These are phyloP conservation scores for Silurus meridionalis DNA, from an alignment of 2,113 vertebrate genomes.

Conservation along the genomic window DNA sequence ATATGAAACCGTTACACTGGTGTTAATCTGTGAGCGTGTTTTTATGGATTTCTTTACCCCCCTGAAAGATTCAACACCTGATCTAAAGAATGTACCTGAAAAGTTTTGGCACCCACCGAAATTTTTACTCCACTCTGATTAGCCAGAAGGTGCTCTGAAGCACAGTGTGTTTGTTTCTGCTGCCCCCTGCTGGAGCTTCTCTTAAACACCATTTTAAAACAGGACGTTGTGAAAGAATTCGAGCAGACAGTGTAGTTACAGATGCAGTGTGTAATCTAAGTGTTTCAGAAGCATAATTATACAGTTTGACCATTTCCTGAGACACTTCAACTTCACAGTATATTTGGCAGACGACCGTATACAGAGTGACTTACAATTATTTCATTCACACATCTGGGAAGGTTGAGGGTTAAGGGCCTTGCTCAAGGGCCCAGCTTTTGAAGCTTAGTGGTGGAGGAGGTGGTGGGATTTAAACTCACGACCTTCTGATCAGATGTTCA, in stretches of 20 bases:
- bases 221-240: not conserved
- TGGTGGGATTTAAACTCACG: too few relatives aligned
- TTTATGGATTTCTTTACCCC: too few relatives aligned
- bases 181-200: slow-evolving; percentile 32
- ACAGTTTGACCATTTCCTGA: not conserved
- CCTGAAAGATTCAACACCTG: not conserved
- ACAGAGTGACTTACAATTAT: too few relatives aligned
- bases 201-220: not conserved
- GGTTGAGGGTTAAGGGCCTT: too few relatives aligned
- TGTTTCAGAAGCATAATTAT: not conserved
- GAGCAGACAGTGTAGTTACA: not conserved
- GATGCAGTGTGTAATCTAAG: not conserved
- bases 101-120: not conserved
- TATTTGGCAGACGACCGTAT: too few relatives aligned
- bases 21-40: too few relatives aligned
- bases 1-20: not conserved
- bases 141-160: not conserved
- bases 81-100: too few relatives aligned
- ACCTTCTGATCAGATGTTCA: too few relatives aligned
- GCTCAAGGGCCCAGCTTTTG: too few relatives aligned
- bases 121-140: not conserved
- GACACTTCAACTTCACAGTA: not conserved
- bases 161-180: not conserved
- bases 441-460: too few relatives aligned
- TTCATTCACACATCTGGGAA: too few relatives aligned